Conservation (phyloP, 2,888 invertebrate species). For the Caenorhabditis wallacei region DNA sequence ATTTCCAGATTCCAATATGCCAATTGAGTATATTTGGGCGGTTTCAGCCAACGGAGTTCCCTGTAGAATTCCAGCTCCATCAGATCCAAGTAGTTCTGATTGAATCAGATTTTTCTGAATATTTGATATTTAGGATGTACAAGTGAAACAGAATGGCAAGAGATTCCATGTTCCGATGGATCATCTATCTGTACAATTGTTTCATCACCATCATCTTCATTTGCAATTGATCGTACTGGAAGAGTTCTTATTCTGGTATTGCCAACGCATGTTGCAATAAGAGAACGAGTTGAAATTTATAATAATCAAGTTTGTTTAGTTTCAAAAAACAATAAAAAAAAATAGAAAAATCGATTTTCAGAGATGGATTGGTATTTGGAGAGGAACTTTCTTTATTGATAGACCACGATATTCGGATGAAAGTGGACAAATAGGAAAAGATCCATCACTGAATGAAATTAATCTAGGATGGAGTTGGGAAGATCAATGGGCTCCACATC, state of each 20-base stretch:
- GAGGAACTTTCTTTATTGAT: constrained; percentile 62
- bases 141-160: constrained; percentile 63
- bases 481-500: constrained; percentile 65
- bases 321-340: background rate
- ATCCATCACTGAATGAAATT: constrained; percentile 31
- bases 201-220: constrained; percentile 46
- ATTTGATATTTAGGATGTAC: constrained; percentile 37
- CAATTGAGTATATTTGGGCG: constrained; percentile 58
- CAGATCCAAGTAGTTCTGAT: constrained; percentile 51
- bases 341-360: too few relatives aligned
- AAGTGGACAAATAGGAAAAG: constrained; percentile 17
- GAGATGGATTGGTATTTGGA: constrained; percentile 70
- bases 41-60: constrained; percentile 61
- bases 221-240: constrained; percentile 64
- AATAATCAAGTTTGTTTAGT: constrained; percentile 61
- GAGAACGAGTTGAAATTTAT: constrained; percentile 60
- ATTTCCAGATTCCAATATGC: constrained; percentile 15
- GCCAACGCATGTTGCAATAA: constrained; percentile 60
- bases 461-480: constrained; percentile 70
- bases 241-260: constrained; percentile 58
- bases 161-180: constrained; percentile 39
- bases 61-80: constrained; percentile 40
- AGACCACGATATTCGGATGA: constrained; percentile 63
- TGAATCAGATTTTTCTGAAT: background rate
- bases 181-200: constrained; percentile 51